Base-by-base conservation (phyloP, 2,888 invertebrate genomes). In the Tanytarsus gracilentus region DNA sequence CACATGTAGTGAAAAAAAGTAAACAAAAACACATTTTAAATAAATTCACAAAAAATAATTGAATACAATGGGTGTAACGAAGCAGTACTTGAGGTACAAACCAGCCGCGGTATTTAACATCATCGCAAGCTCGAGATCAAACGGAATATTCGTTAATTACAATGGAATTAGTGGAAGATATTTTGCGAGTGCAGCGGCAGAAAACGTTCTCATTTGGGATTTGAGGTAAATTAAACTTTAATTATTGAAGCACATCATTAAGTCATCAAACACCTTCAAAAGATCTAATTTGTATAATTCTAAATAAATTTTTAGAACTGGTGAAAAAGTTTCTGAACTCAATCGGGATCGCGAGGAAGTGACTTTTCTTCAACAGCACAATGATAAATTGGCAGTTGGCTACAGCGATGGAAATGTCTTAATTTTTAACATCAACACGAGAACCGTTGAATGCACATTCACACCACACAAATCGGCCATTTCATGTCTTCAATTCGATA, bases 191-290 rank as follows among this genome's bases (percentile, higher is more conserved):
- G 93, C 90, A 56, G 93, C 92, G 7, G 90, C 92, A 69, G 96
- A 98, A 77, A 86, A 93, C 79, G 86, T 95, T 63, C 82, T 88
- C 68, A 80, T 98, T 68, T 98, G 96, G 94, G 97, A 98, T 76
- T 79, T 96, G 70, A 81, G 89, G 69, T 82, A 86, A 78, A 86
- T n/a, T 88, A 72, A 68, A 51, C 62, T 61, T 48, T 30, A 36
- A 23, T 8, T 11, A 4, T 2, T 33, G n/a, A n/a, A n/a, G n/a
- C 33, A 11, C n/a, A 33, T 30, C 33, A 44, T 14, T 18, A 53
- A 49, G 23, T 44, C 11, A 16, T 16, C n/a, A 50, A 21, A 33
- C n/a, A 26, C 5, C 21, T 44, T n/a, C n/a, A n/a, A n/a, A n/a
- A n/a, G n/a, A n/a, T n/a, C n/a, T 11, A 27, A 48, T 23, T 62